phyloP scores from a whole-genome alignment of 1,140 invertebrate genomes.

The Nautilus pompilius region DNA sequence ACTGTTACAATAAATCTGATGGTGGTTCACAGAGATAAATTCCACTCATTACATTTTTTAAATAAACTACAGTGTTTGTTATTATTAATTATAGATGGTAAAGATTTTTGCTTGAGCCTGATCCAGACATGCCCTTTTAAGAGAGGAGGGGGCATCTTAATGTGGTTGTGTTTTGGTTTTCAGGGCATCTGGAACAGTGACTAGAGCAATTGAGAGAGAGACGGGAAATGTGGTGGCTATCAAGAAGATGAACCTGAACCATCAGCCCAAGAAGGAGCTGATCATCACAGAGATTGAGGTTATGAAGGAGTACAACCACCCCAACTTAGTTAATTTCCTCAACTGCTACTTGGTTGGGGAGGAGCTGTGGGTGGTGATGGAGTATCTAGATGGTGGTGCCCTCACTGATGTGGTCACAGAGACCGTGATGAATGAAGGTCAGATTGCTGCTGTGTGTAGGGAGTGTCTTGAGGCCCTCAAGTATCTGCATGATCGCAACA shows the following conservation, averaged over 20 bases:
- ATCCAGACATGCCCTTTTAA: too few species aligned
- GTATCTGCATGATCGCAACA: conserved; percentile 94
- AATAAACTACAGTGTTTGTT: too few species aligned
- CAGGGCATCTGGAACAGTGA: conserved; percentile 59
- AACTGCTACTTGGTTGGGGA: conserved; percentile 85
- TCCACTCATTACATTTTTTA: too few species aligned
- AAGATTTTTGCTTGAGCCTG: too few species aligned
- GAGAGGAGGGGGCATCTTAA: too few species aligned
- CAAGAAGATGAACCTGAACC: conserved; percentile 59
- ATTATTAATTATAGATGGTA: too few species aligned
- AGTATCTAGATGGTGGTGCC: conserved; percentile 61
- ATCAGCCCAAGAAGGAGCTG: conserved; percentile 61
- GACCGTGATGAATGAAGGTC: conserved; percentile 68
- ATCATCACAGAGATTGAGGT: conserved; percentile 61
- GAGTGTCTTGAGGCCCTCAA: conserved; percentile 89
- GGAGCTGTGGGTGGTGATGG: conserved; percentile 62
- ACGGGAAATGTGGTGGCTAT: conserved; percentile 56
- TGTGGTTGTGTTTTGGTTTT: too few species aligned
- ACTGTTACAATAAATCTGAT: too few species aligned
- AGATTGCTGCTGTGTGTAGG: conserved; percentile 95
- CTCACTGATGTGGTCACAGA: conserved; percentile 62
- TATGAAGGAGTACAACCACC: conserved; percentile 52
- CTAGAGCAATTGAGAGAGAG: conserved; percentile 45
- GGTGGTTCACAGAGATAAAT: too few species aligned
- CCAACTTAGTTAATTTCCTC: conserved; percentile 68